These are phyloP conservation scores for Araneus ventricosus DNA, from an alignment of 1,140 invertebrate species.

Conservation along the genomic window DNA sequence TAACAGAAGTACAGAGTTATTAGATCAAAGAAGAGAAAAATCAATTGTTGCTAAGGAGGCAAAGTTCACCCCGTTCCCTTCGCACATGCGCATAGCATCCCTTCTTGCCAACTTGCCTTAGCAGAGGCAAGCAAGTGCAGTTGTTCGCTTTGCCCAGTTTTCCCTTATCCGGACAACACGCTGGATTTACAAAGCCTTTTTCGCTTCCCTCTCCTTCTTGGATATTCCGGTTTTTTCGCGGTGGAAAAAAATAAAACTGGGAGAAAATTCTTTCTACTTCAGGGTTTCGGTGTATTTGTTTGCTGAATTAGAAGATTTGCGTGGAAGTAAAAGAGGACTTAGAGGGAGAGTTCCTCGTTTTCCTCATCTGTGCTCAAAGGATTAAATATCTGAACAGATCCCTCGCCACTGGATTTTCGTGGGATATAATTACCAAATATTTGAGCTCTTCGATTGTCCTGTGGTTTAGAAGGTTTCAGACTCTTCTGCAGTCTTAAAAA, in stretches of 20 bases:
- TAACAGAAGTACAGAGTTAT: constrained; percentile 73
- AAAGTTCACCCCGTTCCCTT: not conserved
- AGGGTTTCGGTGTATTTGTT: constrained; percentile 54
- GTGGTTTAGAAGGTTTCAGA: not conserved
- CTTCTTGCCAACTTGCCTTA: constrained; percentile 70
- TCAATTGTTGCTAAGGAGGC: constrained; percentile 71
- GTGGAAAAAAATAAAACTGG: constrained; percentile 31
- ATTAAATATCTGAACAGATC: not conserved
- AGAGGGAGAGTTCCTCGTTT: not conserved
- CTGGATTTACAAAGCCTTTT: constrained; percentile 57
- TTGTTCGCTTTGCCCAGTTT: constrained; percentile 61
- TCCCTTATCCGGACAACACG: constrained; percentile 65
- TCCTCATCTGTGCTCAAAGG: constrained; percentile 44
- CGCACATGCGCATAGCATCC: constrained; percentile 44
- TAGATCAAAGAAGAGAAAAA: constrained; percentile 73
- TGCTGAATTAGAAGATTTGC: constrained; percentile 65
- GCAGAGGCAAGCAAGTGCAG: constrained; percentile 63
- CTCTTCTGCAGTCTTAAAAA: not conserved
- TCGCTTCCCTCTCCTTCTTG: constrained; percentile 26
- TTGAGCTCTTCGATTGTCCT: not conserved
- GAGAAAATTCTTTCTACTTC: constrained; percentile 40
- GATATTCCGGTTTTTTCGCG: constrained; percentile 42
- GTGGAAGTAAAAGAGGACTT: not conserved
- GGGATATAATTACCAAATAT: not conserved
- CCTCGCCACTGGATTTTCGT: not conserved